Evolutionary conservation across 1,140 invertebrate species (phyloP), one percentile per base, ranked within the genome.

Genomic region (Camponotus floridanus): DNA sequence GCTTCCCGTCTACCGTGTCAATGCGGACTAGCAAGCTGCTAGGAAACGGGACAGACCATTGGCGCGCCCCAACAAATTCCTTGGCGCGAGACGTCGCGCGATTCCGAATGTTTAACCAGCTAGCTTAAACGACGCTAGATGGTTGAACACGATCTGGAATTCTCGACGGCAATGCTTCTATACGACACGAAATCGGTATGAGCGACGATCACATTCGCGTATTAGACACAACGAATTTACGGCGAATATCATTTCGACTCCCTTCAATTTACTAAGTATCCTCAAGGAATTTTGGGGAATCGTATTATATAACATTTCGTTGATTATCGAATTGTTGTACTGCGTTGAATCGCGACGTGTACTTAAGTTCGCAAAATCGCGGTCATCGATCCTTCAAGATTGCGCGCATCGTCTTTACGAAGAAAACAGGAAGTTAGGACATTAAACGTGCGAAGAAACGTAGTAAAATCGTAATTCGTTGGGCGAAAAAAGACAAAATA

Each of bases 31-130:
- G 87, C 76, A 84, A 79, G 87, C 76, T 85, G 48, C 85, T 87
- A 51, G 87, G 76, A 88, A 89, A 64, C 76, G 74, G 89, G 88
- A 91, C 90, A 86, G 90, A 85, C 86, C 85, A 89, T 91, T 92
- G 90, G 91, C 89, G 87, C 86, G 79, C 78, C 68, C 73, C 85
- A 79, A 71, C 81, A 76, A 88, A 92, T 92, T 92, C 91, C 90
- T 93, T 88, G 86, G 88, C 87, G 86, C 90, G 88, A 85, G 62
- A 65, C 71, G 80, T 84, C 68, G 59, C 73, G 73, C 80, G 80
- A 64, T 90, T 87, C 68, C 85, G 59, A 90, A 88, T 78, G 90
- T 90, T 86, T 86, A 79, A 45, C 31, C 74, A 45, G 65, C 73
- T 45, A 85, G 64, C 62, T 76, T 76, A 90, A 87, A 89, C 68